Conservation (phyloP, 2,113 vertebrate species). For the Silurus glanis region DNA sequence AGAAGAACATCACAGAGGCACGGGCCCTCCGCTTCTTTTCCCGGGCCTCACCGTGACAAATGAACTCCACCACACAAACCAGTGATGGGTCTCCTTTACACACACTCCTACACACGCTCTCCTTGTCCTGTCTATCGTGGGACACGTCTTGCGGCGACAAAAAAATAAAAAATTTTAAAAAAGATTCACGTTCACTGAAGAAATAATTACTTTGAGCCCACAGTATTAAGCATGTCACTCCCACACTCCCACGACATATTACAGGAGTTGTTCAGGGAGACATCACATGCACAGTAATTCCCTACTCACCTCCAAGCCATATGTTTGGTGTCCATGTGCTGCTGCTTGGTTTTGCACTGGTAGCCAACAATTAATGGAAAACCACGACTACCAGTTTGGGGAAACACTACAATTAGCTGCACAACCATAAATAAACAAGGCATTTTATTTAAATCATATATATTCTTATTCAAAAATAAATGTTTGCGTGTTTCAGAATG, state of each 20-base stretch:
- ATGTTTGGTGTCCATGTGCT: not conserved
- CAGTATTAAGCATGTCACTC: conserved; percentile 14
- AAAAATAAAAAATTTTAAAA: not conserved
- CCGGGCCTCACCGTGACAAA: conserved; percentile 22
- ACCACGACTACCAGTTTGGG: not conserved
- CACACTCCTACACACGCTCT: conserved; percentile 62
- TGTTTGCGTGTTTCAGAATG: not conserved
- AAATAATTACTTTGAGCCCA: conserved; percentile 22
- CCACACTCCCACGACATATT: conserved; percentile 22
- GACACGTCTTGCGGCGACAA: conserved; percentile 23
- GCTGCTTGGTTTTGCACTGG: conserved; percentile 15
- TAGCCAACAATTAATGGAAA: conserved; percentile 15
- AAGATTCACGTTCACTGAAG: conserved; percentile 7
- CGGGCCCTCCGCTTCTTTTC: not conserved
- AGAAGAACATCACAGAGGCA: not conserved
- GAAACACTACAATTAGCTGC: not conserved
- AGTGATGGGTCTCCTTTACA: conserved; percentile 37
- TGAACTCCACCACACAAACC: conserved; percentile 31
- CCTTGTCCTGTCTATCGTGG: conserved; percentile 59
- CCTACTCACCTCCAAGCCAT: conserved; percentile 15
- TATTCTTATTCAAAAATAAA: not conserved
- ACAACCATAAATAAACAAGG: not conserved
- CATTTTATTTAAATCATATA: not conserved
- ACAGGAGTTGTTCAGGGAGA: conserved; percentile 16
- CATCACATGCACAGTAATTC: conserved; percentile 6